Evolutionary conservation across 2,113 vertebrate species (phyloP).

Genomic region (Gallinago undulata): DNA sequence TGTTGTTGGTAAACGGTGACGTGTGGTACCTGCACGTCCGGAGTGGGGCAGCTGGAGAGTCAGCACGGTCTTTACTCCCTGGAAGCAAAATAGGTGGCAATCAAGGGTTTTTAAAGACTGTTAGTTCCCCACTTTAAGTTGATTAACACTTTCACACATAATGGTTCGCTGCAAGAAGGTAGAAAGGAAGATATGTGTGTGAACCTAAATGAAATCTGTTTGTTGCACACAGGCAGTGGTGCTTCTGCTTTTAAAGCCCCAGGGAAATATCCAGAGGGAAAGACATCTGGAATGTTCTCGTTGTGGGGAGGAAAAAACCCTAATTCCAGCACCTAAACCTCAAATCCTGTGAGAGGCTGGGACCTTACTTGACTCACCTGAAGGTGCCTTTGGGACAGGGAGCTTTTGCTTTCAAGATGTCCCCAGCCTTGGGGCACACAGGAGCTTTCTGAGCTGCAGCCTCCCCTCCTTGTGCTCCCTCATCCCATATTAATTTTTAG

Average conservation of each 20-base stretch:
- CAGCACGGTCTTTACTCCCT: neutral
- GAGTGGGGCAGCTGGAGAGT: neutral
- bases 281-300: neutral
- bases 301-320: neutral
- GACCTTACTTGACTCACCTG: neutral
- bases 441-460: neutral
- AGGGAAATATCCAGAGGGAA: neutral
- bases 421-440: neutral
- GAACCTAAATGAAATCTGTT: neutral
- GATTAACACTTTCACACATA: neutral
- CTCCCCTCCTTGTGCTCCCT: neutral
- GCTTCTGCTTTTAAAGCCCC: neutral
- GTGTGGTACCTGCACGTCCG: neutral
- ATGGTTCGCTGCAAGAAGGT: neutral
- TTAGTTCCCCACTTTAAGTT: neutral
- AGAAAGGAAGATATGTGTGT: neutral
- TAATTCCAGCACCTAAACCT: neutral
- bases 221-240: neutral
- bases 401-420: neutral
- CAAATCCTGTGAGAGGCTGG: neutral
- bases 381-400: neutral
- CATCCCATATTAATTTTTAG: no score
- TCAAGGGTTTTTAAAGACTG: fast-evolving
- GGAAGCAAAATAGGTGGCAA: neutral
- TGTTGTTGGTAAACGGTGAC: neutral